Conservation (phyloP, 2,888 invertebrate genomes). For the Glyphotaelius pellucidus region DNA sequence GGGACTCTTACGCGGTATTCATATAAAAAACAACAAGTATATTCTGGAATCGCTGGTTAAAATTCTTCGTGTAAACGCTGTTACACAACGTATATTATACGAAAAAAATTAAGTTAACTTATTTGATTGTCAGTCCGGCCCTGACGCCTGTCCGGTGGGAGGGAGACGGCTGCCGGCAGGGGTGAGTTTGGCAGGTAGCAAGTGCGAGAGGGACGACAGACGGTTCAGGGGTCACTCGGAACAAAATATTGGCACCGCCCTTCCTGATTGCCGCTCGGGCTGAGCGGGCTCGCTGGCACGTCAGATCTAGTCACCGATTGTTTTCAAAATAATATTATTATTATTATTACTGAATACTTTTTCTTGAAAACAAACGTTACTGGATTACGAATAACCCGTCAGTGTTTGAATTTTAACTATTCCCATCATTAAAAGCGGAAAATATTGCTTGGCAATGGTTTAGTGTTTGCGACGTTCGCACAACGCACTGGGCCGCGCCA, state of each 20-base stretch:
- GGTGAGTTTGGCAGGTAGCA: not conserved
- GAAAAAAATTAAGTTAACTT: too few species aligned
- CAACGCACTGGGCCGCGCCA: too few species aligned
- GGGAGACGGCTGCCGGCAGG: not conserved
- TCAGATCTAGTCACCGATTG: not conserved
- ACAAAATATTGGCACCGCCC: slow-evolving; percentile 73
- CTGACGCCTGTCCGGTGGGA: not conserved
- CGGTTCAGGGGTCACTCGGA: slow-evolving; percentile 74
- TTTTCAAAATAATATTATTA: not conserved
- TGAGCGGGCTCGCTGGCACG: slow-evolving; percentile 67
- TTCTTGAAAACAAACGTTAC: too few species aligned
- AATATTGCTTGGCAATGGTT: not conserved
- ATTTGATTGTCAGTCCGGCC: not conserved
- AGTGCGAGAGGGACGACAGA: not conserved
- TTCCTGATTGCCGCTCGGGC: slow-evolving; percentile 74
- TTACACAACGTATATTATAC: too few species aligned
- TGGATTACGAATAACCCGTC: too few species aligned
- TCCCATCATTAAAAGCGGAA: not conserved
- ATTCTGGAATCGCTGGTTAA: too few species aligned
- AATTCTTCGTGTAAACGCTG: too few species aligned
- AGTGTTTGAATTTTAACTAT: not conserved
- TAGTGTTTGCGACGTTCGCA: too few species aligned
- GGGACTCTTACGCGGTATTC: too few species aligned
- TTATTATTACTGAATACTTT: not conserved
- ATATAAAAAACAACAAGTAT: too few species aligned